Evolutionary conservation across 2,888 invertebrate species (phyloP).

Genomic region (Phlogophora meticulosa): DNA sequence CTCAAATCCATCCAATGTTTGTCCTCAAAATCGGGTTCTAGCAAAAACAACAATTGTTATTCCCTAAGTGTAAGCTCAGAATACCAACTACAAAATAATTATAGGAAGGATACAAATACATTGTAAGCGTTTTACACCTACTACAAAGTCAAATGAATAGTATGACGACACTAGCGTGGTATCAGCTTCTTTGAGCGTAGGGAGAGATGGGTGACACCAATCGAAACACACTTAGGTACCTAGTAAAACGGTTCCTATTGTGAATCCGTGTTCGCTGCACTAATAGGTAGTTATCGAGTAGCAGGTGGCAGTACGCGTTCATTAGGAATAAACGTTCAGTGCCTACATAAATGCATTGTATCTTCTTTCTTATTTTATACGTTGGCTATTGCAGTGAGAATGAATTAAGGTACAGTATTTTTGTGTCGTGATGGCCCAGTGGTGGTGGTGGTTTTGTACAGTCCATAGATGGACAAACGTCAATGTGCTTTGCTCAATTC

Average conservation of each 20-base stretch:
- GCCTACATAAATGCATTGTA: slow-evolving; percentile 8
- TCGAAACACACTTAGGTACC: background rate
- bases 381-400: background rate
- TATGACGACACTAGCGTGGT: background rate
- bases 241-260: slow-evolving; percentile 3
- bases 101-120: too few species aligned
- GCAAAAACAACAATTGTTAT: too few species aligned
- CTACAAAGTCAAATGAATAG: background rate
- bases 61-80: too few species aligned
- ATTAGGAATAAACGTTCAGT: slow-evolving; percentile 30
- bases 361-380: background rate
- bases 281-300: slow-evolving; percentile 14
- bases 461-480: too few species aligned
- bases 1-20: too few species aligned
- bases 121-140: too few species aligned
- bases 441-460: too few species aligned
- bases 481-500: too few species aligned
- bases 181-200: slow-evolving; percentile 15
- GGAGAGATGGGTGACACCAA: background rate
- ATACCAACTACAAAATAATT: too few species aligned
- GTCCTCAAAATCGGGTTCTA: too few species aligned
- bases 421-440: too few species aligned
- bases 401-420: background rate
- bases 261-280: slow-evolving; percentile 32
- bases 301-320: slow-evolving; percentile 35